Evolutionary conservation across 2,113 vertebrate species (phyloP).

Genomic region (Colistium nudipinnis): DNA sequence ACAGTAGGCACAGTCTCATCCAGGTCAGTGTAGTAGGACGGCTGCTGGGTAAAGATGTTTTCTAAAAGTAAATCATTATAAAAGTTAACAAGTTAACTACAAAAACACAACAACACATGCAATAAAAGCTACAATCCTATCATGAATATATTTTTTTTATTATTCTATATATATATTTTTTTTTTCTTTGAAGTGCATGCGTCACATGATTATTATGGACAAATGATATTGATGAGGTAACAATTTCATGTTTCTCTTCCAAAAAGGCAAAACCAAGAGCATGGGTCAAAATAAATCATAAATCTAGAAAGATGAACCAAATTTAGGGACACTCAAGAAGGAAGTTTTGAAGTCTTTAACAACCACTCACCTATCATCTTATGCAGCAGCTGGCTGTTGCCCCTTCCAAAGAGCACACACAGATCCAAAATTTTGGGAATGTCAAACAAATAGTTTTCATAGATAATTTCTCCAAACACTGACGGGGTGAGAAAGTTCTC

Average conservation of each 20-base stretch:
- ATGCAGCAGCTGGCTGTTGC: slow-evolving; percentile 89
- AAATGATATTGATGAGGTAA: too few species aligned
- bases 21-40: slow-evolving; percentile 91
- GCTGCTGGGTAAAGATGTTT: slow-evolving; percentile 95
- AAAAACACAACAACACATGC: background rate
- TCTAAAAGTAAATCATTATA: slow-evolving; percentile 71
- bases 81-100: background rate
- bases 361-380: slow-evolving; percentile 92
- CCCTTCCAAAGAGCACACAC: slow-evolving; percentile 95
- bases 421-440: slow-evolving; percentile 98
- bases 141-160: background rate
- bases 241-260: too few species aligned
- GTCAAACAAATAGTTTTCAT: slow-evolving; percentile 97
- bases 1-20: slow-evolving; percentile 90
- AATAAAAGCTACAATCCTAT: background rate
- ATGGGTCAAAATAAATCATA: too few species aligned
- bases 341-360: too few species aligned
- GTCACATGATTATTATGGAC: background rate
- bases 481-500: slow-evolving; percentile 92
- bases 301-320: too few species aligned
- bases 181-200: background rate
- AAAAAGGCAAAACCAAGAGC: too few species aligned
- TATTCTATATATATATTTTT: background rate
- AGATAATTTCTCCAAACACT: slow-evolving; percentile 95
- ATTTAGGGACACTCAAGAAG: too few species aligned